Base-by-base conservation (phyloP, 2,113 vertebrate genomes). In the Nesogale talazaci region DNA sequence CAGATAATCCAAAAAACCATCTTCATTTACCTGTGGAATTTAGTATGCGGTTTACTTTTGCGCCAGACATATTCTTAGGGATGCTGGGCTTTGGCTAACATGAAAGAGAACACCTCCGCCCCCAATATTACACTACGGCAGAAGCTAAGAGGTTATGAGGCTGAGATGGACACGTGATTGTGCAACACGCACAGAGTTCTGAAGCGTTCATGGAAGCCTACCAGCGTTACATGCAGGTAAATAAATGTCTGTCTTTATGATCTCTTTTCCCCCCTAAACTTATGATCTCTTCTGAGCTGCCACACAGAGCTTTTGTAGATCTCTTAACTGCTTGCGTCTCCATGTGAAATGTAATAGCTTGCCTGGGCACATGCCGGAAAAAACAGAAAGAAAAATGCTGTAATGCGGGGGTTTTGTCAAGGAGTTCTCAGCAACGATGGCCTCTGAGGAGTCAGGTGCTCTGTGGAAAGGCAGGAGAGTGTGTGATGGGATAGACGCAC, bases 1-100 rank as follows among this genome's bases (percentile, higher is more conserved):
- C 7, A 79, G 22, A 63, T 38, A 79, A 79, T 38, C 42, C 63
- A 56, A 91, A 52, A 83, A 92, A 74, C 40, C 40, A 94, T 70
- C 63, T 91, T 82, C n/a, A 87, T 85, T 83, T 97, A 46, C 61
- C 59, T 94, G 89, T 87, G 14, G 38, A 82, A 91, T 82, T 86
- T 16, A 81, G 38, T 38, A 59, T 0, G 0, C 2, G 34, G 56
- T 38, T 76, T 65, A 93, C 56, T 85, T 88, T 94, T 81, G 22
- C 5, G 74, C 56, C 56, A 87, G 61, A 84, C 14, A 70, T 23
- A 31, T 38, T 78, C 17, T 78, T 10, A 65, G 65, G 74, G 29
- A 75, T 29, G 52, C 14, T 27, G 38, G 69, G 17, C 46, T 83
- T 40, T 80, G 42, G 79, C 70, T 78, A 85, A 88, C 3, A 36